Evolutionary conservation across 92 coral and sea anemone genomes (phyloP).

Genomic region (Palythoa caribaeorum): DNA sequence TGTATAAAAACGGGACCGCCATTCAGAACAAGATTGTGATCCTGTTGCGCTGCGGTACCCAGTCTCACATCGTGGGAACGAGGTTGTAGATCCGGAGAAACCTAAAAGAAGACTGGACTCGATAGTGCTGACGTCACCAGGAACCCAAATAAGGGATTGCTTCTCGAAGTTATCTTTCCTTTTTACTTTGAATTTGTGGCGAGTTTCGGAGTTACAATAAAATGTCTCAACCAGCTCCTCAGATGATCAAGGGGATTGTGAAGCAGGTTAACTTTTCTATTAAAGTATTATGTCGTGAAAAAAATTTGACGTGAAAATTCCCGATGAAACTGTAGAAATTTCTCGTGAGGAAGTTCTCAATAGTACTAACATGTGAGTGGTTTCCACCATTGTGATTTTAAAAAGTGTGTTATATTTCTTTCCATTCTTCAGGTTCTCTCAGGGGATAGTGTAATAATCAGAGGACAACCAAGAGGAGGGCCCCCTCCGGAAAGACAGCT

Average conservation of each 20-base stretch:
- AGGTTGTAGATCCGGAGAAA: background rate
- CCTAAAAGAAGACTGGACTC: conserved; percentile 13
- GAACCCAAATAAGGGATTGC: conserved; percentile 78
- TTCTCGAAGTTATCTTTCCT: conserved; percentile 67
- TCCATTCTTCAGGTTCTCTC: conserved; percentile 82
- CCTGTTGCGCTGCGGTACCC: too few relatives aligned
- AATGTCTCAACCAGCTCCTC: conserved; percentile 93
- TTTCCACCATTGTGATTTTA: conserved; percentile 12
- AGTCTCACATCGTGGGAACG: too few relatives aligned
- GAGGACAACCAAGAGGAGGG: conserved; percentile 99
- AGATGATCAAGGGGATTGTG: conserved; percentile 95
- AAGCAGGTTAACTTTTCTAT: conserved; percentile 77
- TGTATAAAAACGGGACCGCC: too few relatives aligned
- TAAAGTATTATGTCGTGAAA: background rate
- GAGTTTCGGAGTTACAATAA: conserved; percentile 60
- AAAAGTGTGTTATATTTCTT: conserved; percentile 30
- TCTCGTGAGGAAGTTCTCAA: background rate
- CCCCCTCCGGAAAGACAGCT: conserved; percentile 99
- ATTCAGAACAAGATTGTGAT: too few relatives aligned
- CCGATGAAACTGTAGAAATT: background rate
- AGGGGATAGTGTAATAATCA: conserved; percentile 93
- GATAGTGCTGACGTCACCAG: conserved; percentile 75
- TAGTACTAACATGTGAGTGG: conserved; percentile 23
- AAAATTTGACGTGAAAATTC: background rate
- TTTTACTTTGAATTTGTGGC: conserved; percentile 78